These are phyloP conservation scores for Coptotermes formosanus DNA, from an alignment of 1,140 invertebrate genomes.

Conservation along the genomic window DNA sequence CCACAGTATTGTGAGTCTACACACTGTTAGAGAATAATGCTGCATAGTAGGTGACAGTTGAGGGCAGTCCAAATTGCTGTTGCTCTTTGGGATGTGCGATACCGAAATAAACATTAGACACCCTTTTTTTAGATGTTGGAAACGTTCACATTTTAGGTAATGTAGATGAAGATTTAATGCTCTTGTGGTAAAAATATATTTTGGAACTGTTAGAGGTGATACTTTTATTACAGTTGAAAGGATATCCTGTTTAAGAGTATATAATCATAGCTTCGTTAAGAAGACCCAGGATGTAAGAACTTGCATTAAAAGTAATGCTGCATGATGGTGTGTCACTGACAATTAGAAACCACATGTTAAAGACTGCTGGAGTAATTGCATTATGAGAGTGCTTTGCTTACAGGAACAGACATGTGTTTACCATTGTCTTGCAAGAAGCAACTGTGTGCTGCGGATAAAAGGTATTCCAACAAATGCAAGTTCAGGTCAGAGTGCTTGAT, in stretches of 20 bases:
- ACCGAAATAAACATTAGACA: neutral
- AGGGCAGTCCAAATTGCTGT: neutral
- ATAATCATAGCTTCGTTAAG: neutral
- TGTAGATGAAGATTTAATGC: neutral
- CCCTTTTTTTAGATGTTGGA: neutral
- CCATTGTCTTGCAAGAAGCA: too few species aligned
- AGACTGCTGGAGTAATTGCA: too few species aligned
- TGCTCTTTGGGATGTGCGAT: neutral
- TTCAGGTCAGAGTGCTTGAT: too few species aligned
- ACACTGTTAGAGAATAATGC: conserved; percentile 1
- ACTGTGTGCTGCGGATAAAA: too few species aligned
- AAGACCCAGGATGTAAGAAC: neutral
- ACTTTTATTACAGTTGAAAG: neutral
- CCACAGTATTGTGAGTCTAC: conserved; percentile 1
- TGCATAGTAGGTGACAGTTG: neutral
- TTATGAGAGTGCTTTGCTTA: too few species aligned
- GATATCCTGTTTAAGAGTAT: neutral
- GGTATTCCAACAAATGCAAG: too few species aligned
- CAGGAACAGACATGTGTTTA: too few species aligned
- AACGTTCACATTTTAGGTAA: neutral
- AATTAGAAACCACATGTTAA: too few species aligned
- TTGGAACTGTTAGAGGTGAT: neutral
- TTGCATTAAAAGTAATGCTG: too few species aligned
- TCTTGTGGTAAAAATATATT: neutral
- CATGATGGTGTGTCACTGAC: too few species aligned